Conservation (phyloP, 2,888 invertebrate species). For the Torymus tubicola region DNA sequence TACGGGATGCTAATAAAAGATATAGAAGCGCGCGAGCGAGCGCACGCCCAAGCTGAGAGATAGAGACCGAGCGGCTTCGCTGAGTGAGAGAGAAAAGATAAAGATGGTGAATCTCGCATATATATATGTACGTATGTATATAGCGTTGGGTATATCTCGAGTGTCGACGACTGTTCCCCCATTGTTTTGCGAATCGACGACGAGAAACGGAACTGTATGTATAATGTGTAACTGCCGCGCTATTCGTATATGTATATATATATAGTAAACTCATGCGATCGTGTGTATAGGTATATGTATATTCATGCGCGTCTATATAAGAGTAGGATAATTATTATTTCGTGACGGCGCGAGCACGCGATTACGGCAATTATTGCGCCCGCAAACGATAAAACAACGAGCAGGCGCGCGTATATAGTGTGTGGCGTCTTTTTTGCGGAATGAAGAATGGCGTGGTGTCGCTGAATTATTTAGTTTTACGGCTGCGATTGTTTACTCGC, state of each 20-base stretch:
- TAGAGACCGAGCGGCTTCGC: too few relatives aligned
- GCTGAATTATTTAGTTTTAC: not conserved
- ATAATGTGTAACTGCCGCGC: constrained; percentile 43
- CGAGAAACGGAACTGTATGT: not conserved
- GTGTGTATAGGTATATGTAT: constrained; percentile 33
- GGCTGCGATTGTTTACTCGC: too few relatives aligned
- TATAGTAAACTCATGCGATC: not conserved
- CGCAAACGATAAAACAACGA: constrained; percentile 12
- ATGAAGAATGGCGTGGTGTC: not conserved
- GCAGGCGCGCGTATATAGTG: not conserved
- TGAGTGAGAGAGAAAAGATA: constrained; percentile 49
- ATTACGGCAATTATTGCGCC: constrained; percentile 48
- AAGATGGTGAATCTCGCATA: constrained; percentile 61
- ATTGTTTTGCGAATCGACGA: constrained; percentile 68
- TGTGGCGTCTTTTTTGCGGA: constrained; percentile 11
- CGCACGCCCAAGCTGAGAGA: constrained; percentile 51
- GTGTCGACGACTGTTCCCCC: constrained; percentile 52
- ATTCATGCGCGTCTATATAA: constrained; percentile 41
- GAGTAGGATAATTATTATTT: constrained; percentile 48
- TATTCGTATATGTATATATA: constrained; percentile 22
- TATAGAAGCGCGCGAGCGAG: constrained; percentile 67
- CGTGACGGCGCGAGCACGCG: constrained; percentile 13
- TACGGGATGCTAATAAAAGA: constrained; percentile 75
- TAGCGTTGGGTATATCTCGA: too few relatives aligned
- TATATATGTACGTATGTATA: too few relatives aligned